phyloP scores from a whole-genome alignment of 2,113 vertebrate genomes.

The Serilophus lunatus region DNA sequence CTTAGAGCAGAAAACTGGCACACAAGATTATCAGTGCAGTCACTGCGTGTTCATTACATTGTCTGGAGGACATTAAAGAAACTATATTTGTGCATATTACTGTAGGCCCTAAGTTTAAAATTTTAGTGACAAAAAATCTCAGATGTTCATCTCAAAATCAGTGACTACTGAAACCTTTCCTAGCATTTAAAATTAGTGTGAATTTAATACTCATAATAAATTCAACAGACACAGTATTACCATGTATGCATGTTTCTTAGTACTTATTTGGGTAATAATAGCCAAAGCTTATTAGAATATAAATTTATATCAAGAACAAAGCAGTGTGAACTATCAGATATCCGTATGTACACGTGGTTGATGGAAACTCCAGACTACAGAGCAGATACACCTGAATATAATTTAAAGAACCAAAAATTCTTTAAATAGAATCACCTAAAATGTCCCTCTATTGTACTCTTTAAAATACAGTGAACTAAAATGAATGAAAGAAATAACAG shows the following conservation, averaged over 20 bases:
- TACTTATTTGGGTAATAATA: background rate
- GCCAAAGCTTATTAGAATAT: background rate
- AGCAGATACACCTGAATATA: background rate
- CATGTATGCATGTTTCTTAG: background rate
- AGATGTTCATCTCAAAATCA: background rate
- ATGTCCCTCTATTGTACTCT: background rate
- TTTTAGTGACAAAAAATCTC: background rate
- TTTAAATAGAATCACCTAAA: background rate
- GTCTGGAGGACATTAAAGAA: background rate
- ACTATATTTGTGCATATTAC: background rate
- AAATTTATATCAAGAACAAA: background rate
- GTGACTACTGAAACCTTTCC: background rate
- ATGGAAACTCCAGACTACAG: background rate
- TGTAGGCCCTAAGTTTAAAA: background rate
- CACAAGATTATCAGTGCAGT: background rate
- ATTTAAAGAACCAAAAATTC: background rate
- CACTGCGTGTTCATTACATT: background rate
- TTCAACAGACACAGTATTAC: background rate
- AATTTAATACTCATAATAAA: background rate
- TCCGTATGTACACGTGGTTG: background rate
- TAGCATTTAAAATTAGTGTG: background rate
- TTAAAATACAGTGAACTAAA: background rate
- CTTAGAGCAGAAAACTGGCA: background rate
- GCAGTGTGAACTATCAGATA: background rate
- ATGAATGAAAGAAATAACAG: background rate